phyloP scores from a whole-genome alignment of 2,797 vertebrate species.

The Cygnus olor region DNA sequence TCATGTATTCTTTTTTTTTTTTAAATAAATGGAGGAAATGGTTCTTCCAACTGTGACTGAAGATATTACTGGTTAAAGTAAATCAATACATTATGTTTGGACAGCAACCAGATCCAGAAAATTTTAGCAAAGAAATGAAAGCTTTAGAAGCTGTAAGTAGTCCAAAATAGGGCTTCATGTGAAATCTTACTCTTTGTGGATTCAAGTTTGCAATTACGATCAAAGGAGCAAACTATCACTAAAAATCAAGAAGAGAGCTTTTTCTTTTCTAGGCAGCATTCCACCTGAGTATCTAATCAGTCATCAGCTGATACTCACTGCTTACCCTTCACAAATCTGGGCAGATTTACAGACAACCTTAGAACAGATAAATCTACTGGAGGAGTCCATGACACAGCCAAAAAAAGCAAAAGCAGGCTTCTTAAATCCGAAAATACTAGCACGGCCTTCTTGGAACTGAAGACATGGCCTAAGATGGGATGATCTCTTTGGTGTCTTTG shows the following conservation, averaged over 20 bases:
- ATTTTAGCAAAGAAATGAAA: background rate
- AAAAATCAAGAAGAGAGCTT: background rate
- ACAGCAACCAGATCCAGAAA: background rate
- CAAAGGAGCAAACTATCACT: background rate
- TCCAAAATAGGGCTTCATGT: background rate
- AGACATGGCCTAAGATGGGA: background rate
- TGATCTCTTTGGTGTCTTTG: background rate
- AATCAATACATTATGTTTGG: background rate
- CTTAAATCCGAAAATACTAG: background rate
- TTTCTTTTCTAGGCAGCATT: background rate
- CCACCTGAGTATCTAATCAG: background rate
- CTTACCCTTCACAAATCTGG: background rate
- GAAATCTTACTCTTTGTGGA: background rate
- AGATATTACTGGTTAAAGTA: background rate
- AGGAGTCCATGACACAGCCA: background rate
- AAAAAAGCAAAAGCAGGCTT: background rate
- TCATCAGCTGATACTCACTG: background rate
- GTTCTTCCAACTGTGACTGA: constrained; percentile 39
- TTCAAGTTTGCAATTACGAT: background rate
- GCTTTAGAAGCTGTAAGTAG: background rate
- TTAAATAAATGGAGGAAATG: constrained; percentile 2
- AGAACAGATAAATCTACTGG: background rate
- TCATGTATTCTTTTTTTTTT: background rate
- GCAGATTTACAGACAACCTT: background rate
- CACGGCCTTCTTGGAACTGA: background rate